Evolutionary conservation across 2,113 vertebrate genomes (phyloP), one percentile per base, ranked within the genome.

Genomic region (Puffinus mauretanicus): DNA sequence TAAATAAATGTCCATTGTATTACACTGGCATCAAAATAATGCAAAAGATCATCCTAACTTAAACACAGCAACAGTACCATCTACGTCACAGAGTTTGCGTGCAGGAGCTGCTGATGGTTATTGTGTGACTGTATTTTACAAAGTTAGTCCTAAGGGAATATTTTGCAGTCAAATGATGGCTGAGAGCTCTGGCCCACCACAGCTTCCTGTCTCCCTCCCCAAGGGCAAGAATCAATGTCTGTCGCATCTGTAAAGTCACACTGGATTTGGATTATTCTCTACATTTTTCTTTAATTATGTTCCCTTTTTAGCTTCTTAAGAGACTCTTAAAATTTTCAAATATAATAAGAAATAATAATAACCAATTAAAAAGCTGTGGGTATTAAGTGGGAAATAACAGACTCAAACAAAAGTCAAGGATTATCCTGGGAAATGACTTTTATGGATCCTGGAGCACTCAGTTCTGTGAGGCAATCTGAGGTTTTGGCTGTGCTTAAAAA

Each of bases 321-420:
- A 91, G 91, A 81, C 75, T 95, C 86, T 90, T 97, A 90, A 94
- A 94, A 82, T 86, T 93, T 93, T 91, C 34, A 91, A 90, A 82
- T 93, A 85, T 95, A 95, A 96, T 80, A 60, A 80, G 78, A 95
- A 97, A 94, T 95, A 94, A 94, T 96, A 94, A 95, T 95, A 95
- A 94, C 27, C 64, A 94, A 95, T 96, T 90, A 75, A 89, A 85
- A 94, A 97, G 82, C 82, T 51, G 64, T 85, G 95, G 84, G 89
- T 89, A 85, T 95, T 97, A 94, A 96, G 82, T 93, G 75, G 87
- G 78, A 95, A 95, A 95, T 93, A 91, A 93, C 78, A 96, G 82
- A 80, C 62, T 76, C 75, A 88, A 91, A 94, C 94, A 95, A 95
- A 93, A 95, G 91, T 93, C 83, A 82, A 51, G 71, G 95, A 94